Conservation (phyloP, 2,888 invertebrate species). For the Aphrophora alni region DNA sequence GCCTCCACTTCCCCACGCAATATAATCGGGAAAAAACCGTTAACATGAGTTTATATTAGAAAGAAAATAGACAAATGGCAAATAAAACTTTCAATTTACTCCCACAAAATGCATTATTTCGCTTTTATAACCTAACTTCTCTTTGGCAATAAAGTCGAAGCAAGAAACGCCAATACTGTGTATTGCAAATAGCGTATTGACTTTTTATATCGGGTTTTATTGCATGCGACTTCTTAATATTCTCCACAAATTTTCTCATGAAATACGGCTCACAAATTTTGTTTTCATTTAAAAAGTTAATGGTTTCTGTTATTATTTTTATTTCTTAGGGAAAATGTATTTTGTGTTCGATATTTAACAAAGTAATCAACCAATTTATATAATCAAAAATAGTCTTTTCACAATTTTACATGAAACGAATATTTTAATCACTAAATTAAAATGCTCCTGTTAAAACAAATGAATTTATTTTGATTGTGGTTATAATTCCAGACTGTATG, state of each 20-base stretch:
- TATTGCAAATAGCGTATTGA: neutral
- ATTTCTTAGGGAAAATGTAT: too few species aligned
- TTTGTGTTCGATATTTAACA: too few species aligned
- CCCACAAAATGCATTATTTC: neutral
- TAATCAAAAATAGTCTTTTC: too few species aligned
- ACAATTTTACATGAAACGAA: too few species aligned
- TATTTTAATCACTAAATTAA: too few species aligned
- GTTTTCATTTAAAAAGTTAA: too few species aligned
- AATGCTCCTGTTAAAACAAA: too few species aligned
- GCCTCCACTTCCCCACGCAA: neutral
- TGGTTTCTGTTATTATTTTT: too few species aligned
- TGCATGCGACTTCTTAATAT: neutral
- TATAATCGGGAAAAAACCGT: neutral
- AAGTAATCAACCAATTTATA: too few species aligned
- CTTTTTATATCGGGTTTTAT: neutral
- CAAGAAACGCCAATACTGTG: neutral
- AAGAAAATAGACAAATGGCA: neutral
- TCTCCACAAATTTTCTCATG: neutral
- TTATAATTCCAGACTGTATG: too few species aligned
- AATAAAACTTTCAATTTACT: slow-evolving; percentile 9
- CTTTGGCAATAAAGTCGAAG: neutral
- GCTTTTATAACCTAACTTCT: neutral
- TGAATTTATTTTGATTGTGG: too few species aligned
- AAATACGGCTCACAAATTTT: neutral
- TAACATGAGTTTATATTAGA: neutral